A percentile compares a stretch with the other conserved stretches of the same genome.
These are phyloP conservation scores for Budorcas taxicolor DNA, from an alignment of 2,113 vertebrate genomes.

Conservation along the genomic window DNA sequence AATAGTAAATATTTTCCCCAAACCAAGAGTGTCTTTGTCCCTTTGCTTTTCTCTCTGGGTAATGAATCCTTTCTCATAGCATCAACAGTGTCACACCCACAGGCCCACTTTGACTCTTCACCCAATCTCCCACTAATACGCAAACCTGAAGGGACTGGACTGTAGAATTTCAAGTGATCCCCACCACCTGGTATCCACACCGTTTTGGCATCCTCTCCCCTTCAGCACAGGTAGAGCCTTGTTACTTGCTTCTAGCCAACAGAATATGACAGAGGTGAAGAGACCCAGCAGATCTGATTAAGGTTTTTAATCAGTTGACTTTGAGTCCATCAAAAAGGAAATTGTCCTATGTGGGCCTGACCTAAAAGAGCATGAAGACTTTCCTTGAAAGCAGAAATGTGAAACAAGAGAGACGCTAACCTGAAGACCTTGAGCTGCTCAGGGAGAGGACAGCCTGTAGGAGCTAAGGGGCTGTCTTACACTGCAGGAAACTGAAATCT, in stretches of 20 bases:
- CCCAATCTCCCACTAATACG: background rate
- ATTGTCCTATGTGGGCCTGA: background rate
- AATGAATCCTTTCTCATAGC: background rate
- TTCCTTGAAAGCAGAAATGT: background rate
- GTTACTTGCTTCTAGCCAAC: background rate
- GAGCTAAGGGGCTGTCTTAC: background rate
- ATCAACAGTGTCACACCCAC: background rate
- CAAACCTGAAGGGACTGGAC: background rate
- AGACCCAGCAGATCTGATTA: background rate
- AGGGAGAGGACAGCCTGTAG: background rate
- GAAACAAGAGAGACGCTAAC: background rate
- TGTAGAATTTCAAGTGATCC: background rate
- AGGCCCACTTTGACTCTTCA: background rate
- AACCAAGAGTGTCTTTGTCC: background rate
- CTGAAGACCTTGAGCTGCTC: background rate
- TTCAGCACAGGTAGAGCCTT: background rate
- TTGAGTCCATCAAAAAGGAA: background rate
- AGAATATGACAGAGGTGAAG: background rate
- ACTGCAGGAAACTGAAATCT: background rate
- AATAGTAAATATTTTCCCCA: background rate
- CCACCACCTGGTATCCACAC: background rate
- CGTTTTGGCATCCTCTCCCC: background rate
- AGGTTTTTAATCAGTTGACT: background rate
- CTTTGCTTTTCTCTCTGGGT: background rate
- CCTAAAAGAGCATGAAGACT: background rate